Percentiles rank a stretch among this genome's conserved stretches.
Conservation (phyloP, 2,888 invertebrate species). For the Ganaspis brasiliensis region DNA sequence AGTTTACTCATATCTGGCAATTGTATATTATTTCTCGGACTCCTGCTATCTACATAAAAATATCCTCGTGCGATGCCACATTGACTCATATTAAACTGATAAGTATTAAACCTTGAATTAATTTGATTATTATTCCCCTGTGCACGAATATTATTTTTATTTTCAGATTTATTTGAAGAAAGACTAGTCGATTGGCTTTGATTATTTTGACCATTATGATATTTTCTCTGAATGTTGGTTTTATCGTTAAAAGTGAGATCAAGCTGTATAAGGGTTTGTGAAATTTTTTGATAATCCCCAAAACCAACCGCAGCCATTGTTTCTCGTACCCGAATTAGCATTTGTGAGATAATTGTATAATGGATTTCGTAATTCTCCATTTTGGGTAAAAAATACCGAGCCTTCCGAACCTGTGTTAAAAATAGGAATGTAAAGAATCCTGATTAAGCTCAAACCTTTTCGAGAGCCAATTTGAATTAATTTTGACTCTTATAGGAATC, state of each 20-base stretch:
- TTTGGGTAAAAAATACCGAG: too few species aligned
- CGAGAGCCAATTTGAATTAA: too few species aligned
- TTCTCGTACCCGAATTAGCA: too few species aligned
- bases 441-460: too few species aligned
- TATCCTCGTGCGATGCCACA: not conserved
- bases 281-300: not conserved
- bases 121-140: not conserved
- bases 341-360: too few species aligned
- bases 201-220: not conserved
- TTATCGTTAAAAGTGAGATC: not conserved
- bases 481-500: not conserved
- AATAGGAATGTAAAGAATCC: too few species aligned
- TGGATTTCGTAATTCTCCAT: too few species aligned
- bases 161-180: not conserved
- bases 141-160: not conserved
- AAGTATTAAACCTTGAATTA: not conserved
- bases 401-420: too few species aligned
- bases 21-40: not conserved
- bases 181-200: not conserved
- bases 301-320: not conserved
- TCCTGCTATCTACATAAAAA: not conserved
- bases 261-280: not conserved
- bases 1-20: not conserved
- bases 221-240: not conserved
- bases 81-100: not conserved